Percentiles rank a stretch among this genome's conserved stretches.
Conservation (phyloP, 2,888 invertebrate species). For the Malachius bipustulatus region DNA sequence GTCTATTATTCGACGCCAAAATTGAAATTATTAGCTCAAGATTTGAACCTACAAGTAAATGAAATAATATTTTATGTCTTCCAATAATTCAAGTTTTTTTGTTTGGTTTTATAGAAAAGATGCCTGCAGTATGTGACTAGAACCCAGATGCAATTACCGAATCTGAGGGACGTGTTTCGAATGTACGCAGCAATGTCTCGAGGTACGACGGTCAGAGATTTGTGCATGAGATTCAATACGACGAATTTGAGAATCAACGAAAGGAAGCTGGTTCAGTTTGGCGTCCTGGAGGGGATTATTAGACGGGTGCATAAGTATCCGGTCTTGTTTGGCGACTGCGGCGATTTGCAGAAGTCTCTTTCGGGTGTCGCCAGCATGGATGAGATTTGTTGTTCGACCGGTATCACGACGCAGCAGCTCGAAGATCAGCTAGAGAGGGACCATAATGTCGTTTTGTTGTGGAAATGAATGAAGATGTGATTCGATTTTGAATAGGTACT, state of each 20-base stretch:
- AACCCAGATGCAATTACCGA: constrained; percentile 37
- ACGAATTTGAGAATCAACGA: constrained; percentile 65
- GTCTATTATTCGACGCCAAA: constrained; percentile 50
- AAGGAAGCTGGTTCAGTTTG: constrained; percentile 75
- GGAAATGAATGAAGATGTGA: constrained; percentile 62
- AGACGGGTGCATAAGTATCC: constrained; percentile 61
- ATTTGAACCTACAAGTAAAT: constrained; percentile 35
- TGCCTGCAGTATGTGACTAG: constrained; percentile 33
- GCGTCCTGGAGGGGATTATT: constrained; percentile 73
- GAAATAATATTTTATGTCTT: not conserved
- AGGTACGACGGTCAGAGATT: constrained; percentile 56
- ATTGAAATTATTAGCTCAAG: constrained; percentile 40
- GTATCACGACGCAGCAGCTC: constrained; percentile 59
- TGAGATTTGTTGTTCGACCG: constrained; percentile 81
- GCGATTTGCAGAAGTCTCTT: constrained; percentile 51
- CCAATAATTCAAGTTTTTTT: constrained; percentile 10
- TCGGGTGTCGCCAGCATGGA: constrained; percentile 74
- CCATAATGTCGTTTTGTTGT: constrained; percentile 67
- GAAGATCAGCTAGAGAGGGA: constrained; percentile 77
- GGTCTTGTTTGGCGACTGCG: constrained; percentile 28
- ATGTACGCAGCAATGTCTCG: constrained; percentile 58
- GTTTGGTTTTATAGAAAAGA: constrained; percentile 31
- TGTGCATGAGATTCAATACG: constrained; percentile 59
- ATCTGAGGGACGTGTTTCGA: constrained; percentile 45
- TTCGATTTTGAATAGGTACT: no score